Conservation (phyloP, 2,113 vertebrate genomes). For the Channa maculata region DNA sequence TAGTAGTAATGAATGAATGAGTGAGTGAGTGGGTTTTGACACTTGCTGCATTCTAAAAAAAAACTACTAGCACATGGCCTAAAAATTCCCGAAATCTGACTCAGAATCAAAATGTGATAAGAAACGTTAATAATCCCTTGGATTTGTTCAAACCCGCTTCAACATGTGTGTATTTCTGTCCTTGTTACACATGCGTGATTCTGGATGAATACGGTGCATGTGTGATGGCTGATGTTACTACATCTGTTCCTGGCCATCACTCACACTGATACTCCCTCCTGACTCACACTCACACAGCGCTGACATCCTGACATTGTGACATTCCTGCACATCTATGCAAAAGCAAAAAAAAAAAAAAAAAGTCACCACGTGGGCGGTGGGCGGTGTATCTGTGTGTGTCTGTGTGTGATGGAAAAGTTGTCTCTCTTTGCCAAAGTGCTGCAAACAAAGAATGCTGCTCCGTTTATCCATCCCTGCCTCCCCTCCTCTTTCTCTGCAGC, state of each 20-base stretch:
- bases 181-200: background rate
- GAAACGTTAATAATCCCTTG: no score
- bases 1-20: no score
- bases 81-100: no score
- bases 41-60: no score
- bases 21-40: no score
- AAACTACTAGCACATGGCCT: no score
- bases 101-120: no score
- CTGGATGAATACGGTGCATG: constrained; percentile 5
- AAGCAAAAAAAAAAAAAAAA: constrained; percentile 43
- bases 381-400: constrained; percentile 16
- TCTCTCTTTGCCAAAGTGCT: constrained; percentile 54
- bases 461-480: constrained; percentile 10
- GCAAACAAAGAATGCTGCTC: constrained; percentile 52
- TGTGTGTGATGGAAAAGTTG: constrained; percentile 59
- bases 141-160: no score
- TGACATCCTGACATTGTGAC: constrained; percentile 54
- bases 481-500: background rate
- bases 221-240: constrained; percentile 69
- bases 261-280: constrained; percentile 48
- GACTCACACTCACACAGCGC: constrained; percentile 24
- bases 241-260: constrained; percentile 80
- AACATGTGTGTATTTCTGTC: background rate
- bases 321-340: constrained; percentile 71
- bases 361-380: constrained; percentile 36